These are phyloP conservation scores for Nephrotoma guestfalica DNA, from an alignment of 2,888 invertebrate genomes.

Conservation along the genomic window DNA sequence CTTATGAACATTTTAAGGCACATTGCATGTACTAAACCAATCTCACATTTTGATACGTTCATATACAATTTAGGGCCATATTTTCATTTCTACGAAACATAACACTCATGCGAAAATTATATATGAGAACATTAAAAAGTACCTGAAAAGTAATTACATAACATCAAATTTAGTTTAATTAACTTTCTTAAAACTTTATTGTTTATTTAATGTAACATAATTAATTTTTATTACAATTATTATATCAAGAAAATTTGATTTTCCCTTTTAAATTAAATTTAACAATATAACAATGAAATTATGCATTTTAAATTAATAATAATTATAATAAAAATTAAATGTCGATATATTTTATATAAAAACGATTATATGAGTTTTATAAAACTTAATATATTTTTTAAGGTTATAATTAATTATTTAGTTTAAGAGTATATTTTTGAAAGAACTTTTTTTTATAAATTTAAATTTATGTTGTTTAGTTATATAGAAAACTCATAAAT, in stretches of 20 bases:
- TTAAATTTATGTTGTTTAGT: background rate
- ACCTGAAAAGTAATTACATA: background rate
- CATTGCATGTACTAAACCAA: background rate
- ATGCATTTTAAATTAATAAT: background rate
- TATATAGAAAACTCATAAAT: background rate
- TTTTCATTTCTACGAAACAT: background rate
- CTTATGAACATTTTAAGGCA: background rate
- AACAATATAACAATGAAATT: background rate
- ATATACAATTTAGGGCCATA: background rate
- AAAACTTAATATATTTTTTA: background rate
- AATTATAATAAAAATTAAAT: background rate
- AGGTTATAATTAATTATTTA: background rate
- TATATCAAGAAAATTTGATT: background rate
- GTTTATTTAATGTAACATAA: background rate
- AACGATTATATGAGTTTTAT: background rate
- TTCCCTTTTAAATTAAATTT: background rate
- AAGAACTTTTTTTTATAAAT: background rate
- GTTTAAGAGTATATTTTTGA: background rate
- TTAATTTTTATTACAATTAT: background rate
- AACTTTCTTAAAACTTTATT: background rate
- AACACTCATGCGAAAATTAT: background rate
- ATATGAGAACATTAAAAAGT: background rate
- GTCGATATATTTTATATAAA: background rate
- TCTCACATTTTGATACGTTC: background rate
- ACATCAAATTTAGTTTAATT: constrained; percentile 2